Base-by-base conservation (phyloP, 1,140 invertebrate genomes). In the Trialeurodes vaporariorum region DNA sequence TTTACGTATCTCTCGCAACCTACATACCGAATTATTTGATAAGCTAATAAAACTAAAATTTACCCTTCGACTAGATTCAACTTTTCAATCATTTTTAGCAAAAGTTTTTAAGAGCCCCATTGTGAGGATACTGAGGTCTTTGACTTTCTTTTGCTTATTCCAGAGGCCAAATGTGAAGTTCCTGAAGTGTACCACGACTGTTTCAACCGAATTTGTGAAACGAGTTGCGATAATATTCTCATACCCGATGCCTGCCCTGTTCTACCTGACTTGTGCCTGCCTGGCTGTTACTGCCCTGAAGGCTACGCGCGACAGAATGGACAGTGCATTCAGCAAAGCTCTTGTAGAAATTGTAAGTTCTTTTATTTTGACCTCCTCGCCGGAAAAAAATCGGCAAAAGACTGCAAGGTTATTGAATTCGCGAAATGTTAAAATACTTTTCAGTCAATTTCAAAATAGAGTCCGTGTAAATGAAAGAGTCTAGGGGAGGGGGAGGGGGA, bases 221-320 rank as follows among this genome's bases (percentile, higher is more conserved):
- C 84, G 1, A 84, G 83, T 0, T 93, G 91, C 72, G 81, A 84
- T 62, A 84, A 83, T 66, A 70, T 88, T 34, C 79, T 81, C 49
- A 77, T 83, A 34, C 76, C 79, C 9, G 79, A 85, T 64, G 74
- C 82, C 0, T 91, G 89, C 72, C 83, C 87, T 0, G 70, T 78
- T 25, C 79, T 85, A 59, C 79, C 83, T 0, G 83, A 85, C 13
- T 79, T 83, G 17, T 93, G 91, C 75, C 89, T 90, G 75, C 82
- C 88, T 0, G 91, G 91, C 40, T 93, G 91, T 76, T 93, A 90
- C 76, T 93, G 91, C 74, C 89, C 90, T 0, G 84, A 88, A 60
- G 90, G 90, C 61, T 82, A 83, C 24, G 86, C 93, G 0, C 79
- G 87, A 0, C 84, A 86, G 72, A 86, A 83, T 9, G 82, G 89